Conservation (phyloP, 2,797 vertebrate genomes). For the Phataginus tricuspis region DNA sequence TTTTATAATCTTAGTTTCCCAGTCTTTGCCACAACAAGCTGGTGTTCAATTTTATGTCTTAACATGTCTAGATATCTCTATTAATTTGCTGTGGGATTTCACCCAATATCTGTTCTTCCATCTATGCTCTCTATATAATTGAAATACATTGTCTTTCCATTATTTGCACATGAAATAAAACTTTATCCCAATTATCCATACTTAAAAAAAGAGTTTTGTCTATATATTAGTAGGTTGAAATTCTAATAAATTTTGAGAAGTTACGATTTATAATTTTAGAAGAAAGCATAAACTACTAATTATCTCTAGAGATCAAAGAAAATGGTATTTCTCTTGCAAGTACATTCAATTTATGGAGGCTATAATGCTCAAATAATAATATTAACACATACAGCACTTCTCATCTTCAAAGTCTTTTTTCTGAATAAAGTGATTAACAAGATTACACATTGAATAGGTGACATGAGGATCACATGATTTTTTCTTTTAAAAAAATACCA, state of each 20-base stretch:
- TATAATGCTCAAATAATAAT: slow-evolving; percentile 39
- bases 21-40: background rate
- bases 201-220: background rate
- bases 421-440: slow-evolving; percentile 66
- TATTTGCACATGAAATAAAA: background rate
- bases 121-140: background rate
- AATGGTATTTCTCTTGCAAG: slow-evolving; percentile 29
- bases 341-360: slow-evolving; percentile 13
- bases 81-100: background rate
- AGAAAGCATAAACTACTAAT: slow-evolving; percentile 41
- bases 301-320: slow-evolving; percentile 56
- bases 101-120: background rate
- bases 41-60: too few relatives aligned
- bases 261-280: slow-evolving; percentile 43
- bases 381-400: slow-evolving; percentile 12
- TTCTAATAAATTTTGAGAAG: slow-evolving; percentile 26
- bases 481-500: background rate
- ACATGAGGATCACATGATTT: background rate
- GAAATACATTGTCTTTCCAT: background rate
- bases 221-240: background rate
- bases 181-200: background rate
- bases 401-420: slow-evolving; percentile 67
- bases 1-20: background rate
- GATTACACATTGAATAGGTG: background rate
- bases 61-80: background rate